Percentiles rank a stretch among this genome's conserved stretches.
Conservation (phyloP, 1,140 invertebrate genomes). For the Drosophila rhopaloa region DNA sequence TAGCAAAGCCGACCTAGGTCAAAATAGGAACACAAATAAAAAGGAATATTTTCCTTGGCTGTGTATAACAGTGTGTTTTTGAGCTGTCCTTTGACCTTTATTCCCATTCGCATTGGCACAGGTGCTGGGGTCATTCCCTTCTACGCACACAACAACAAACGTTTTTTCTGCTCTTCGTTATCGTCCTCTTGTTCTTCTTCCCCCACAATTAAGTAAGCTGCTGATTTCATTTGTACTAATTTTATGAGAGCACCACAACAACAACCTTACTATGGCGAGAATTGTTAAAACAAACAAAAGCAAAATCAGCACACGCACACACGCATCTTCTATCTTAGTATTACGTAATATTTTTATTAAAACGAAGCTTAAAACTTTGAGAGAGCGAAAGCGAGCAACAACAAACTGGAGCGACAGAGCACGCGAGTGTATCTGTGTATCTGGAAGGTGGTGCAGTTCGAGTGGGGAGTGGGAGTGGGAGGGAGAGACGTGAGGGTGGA, state of each 20-base stretch:
- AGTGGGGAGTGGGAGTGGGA: slow-evolving; percentile 9
- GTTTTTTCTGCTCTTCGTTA: background rate
- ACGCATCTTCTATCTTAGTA: slow-evolving; percentile 68
- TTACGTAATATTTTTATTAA: slow-evolving; percentile 82
- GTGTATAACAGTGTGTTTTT: slow-evolving; percentile 18
- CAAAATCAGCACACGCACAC: slow-evolving; percentile 41
- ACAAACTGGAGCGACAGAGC: slow-evolving; percentile 52
- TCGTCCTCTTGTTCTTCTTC: background rate
- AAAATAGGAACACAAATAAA: background rate
- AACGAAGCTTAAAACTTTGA: slow-evolving; percentile 76
- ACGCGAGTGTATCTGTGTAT: slow-evolving; percentile 29
- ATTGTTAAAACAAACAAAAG: slow-evolving; percentile 62
- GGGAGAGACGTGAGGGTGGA: slow-evolving; percentile 22
- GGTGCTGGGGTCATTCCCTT: slow-evolving; percentile 70
- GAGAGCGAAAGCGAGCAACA: slow-evolving; percentile 38
- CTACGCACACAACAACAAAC: slow-evolving; percentile 4
- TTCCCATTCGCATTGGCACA: slow-evolving; percentile 38
- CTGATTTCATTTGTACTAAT: slow-evolving; percentile 61
- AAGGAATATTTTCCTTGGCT: slow-evolving; percentile 11
- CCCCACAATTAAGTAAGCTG: slow-evolving; percentile 18
- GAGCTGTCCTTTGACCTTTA: slow-evolving; percentile 70
- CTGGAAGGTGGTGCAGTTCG: slow-evolving; percentile 30
- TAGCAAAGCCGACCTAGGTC: slow-evolving; percentile 13
- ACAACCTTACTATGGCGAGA: slow-evolving; percentile 21
- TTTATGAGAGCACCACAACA: slow-evolving; percentile 33